These are phyloP conservation scores for Mycetomoellerius zeteki DNA, from an alignment of 1,140 invertebrate genomes.

Conservation along the genomic window DNA sequence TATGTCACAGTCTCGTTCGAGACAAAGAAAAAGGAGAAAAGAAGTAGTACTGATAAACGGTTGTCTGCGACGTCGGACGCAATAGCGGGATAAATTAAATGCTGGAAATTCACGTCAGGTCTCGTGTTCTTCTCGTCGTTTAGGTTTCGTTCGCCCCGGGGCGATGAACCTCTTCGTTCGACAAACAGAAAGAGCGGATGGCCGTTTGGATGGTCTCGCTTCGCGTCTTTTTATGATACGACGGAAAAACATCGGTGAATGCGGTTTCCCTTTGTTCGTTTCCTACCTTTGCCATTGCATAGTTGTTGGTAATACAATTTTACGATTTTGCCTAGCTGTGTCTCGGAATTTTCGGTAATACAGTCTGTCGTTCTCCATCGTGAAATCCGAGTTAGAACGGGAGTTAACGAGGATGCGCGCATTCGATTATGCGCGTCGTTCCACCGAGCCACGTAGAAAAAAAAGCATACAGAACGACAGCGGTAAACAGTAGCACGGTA, in stretches of 20 bases:
- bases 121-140: slow-evolving; percentile 44
- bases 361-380: background rate
- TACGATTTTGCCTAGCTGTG: slow-evolving; percentile 46
- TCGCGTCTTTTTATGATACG: slow-evolving; percentile 69
- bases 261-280: slow-evolving; percentile 61
- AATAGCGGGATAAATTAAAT: slow-evolving; percentile 56
- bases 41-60: slow-evolving; percentile 52
- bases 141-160: slow-evolving; percentile 13
- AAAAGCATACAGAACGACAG: background rate
- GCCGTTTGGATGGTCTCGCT: slow-evolving; percentile 47
- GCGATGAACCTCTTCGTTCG: slow-evolving; percentile 56
- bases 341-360: slow-evolving; percentile 62
- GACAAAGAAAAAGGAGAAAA: background rate
- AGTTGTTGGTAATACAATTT: slow-evolving; percentile 69
- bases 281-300: slow-evolving; percentile 41
- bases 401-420: slow-evolving; percentile 51
- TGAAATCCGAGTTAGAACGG: slow-evolving; percentile 16
- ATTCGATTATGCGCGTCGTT: slow-evolving; percentile 46
- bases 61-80: slow-evolving; percentile 38
- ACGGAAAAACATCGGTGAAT: slow-evolving; percentile 59
- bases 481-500: slow-evolving; percentile 9
- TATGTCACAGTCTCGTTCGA: background rate
- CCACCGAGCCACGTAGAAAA: background rate
- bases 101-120: slow-evolving; percentile 57
- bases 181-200: slow-evolving; percentile 40